Evolutionary conservation across 2,797 vertebrate genomes (phyloP).

Genomic region (Phyllotis vaccarum): DNA sequence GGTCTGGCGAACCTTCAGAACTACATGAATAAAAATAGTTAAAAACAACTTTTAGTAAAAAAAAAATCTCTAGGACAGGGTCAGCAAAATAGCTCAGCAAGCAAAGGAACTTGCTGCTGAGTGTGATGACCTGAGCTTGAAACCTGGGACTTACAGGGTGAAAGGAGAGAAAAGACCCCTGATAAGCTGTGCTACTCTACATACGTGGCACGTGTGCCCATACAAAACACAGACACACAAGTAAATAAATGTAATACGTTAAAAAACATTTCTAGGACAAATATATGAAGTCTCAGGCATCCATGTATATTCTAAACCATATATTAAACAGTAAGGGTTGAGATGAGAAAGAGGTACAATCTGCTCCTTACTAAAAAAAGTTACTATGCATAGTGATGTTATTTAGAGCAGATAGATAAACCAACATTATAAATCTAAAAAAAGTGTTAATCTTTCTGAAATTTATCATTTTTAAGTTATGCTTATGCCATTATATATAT

Average conservation of each 20-base stretch:
- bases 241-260: not conserved
- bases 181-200: not conserved
- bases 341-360: not conserved
- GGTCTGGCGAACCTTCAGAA: not conserved
- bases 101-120: not conserved
- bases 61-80: not conserved
- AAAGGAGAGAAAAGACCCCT: not conserved
- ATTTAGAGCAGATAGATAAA: not conserved
- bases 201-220: not conserved
- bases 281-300: not conserved
- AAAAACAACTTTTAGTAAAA: not conserved
- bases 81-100: not conserved
- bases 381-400: not conserved
- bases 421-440: not conserved
- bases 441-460: not conserved
- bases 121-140: not conserved
- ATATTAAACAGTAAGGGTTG: not conserved
- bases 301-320: not conserved
- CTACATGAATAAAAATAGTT: not conserved
- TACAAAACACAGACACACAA: not conserved
- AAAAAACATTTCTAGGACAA: not conserved
- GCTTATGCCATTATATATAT: not conserved
- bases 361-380: conserved; percentile 17
- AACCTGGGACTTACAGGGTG: not conserved
- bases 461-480: not conserved